Conservation (phyloP, 2,888 invertebrate species). For the Hydrotaea diabolus region DNA sequence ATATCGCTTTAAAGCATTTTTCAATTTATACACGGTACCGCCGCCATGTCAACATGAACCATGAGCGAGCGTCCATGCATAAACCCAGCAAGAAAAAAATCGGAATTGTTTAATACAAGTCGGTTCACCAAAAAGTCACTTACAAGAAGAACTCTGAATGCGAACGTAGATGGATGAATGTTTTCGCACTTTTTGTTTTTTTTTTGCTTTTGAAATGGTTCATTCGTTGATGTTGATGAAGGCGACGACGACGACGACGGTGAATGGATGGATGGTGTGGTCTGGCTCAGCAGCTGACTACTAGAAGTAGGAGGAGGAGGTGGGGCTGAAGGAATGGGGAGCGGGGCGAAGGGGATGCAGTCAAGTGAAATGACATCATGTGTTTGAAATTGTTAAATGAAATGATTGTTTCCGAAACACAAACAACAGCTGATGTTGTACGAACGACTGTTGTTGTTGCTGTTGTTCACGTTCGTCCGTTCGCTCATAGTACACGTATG, state of each 20-base stretch:
- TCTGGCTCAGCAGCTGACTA: neutral
- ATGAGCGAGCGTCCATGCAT: neutral
- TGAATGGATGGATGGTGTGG: neutral
- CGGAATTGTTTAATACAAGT: slow-evolving; percentile 31
- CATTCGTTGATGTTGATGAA: slow-evolving; percentile 31
- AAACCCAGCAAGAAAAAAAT: slow-evolving; percentile 29
- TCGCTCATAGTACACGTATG: neutral
- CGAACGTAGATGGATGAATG: slow-evolving; percentile 21
- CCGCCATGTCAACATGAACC: slow-evolving; percentile 55
- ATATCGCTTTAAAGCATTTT: slow-evolving; percentile 79
- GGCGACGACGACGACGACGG: no score
- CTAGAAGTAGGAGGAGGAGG: neutral
- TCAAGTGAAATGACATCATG: slow-evolving; percentile 79
- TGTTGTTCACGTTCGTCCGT: no score
- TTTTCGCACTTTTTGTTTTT: slow-evolving; percentile 65
- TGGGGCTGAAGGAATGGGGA: neutral
- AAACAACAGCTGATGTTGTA: slow-evolving; percentile 69
- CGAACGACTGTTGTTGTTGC: slow-evolving; percentile 2
- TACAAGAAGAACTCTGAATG: slow-evolving; percentile 1
- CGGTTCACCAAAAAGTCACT: slow-evolving; percentile 54
- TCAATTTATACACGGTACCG: slow-evolving; percentile 72
- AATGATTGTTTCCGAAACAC: slow-evolving; percentile 51
- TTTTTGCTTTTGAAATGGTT: slow-evolving; percentile 42
- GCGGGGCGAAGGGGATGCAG: slow-evolving; percentile 63
- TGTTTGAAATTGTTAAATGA: slow-evolving; percentile 66